Conservation (phyloP, 2,113 vertebrate genomes). For the Protomyctophum bolini region DNA sequence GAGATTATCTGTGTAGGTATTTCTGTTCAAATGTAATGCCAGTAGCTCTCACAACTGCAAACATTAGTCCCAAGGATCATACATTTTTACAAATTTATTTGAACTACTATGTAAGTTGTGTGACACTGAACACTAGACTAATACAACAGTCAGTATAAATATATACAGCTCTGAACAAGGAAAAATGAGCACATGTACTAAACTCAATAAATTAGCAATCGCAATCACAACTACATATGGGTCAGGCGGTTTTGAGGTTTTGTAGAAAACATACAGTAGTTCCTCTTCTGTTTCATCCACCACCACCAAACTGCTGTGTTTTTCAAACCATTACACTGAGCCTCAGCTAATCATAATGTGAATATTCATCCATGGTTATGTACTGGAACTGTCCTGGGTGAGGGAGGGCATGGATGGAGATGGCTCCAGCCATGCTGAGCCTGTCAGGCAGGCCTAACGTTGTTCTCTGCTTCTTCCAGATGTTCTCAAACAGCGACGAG, state of each 20-base stretch:
- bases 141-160: constrained; percentile 12
- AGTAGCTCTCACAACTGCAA: constrained; percentile 22
- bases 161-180: background rate
- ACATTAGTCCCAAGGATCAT: constrained; percentile 1
- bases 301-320: background rate
- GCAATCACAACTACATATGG: background rate
- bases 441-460: constrained; percentile 25
- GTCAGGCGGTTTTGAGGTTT: constrained; percentile 7
- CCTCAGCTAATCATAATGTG: constrained; percentile 30
- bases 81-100: background rate
- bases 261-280: constrained; percentile 6
- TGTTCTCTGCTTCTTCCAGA: constrained; percentile 77
- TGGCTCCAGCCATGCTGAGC: background rate
- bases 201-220: background rate
- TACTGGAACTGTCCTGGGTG: constrained; percentile 37
- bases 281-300: constrained; percentile 17
- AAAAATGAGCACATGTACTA: background rate
- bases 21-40: constrained; percentile 9
- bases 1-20: background rate
- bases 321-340: constrained; percentile 36
- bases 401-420: constrained; percentile 14
- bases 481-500: constrained; percentile 99
- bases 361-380: constrained; percentile 38
- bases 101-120: background rate
- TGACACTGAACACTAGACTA: background rate